These are phyloP conservation scores for Garrulus glandarius DNA, from an alignment of 2,797 vertebrate species.

Conservation along the genomic window DNA sequence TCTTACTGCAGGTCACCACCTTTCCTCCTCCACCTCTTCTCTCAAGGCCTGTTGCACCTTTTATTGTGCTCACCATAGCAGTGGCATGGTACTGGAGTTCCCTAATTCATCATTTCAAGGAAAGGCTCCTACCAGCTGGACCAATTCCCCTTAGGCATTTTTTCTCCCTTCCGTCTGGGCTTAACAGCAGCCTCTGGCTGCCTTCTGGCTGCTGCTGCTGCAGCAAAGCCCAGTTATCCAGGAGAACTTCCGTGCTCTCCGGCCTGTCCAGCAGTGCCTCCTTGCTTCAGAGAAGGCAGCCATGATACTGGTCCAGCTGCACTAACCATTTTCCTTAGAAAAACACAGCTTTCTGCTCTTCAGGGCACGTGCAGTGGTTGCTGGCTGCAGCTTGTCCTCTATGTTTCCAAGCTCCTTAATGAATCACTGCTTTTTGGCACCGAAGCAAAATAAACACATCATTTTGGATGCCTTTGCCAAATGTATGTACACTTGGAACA, in stretches of 20 bases:
- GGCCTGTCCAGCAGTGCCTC: not conserved
- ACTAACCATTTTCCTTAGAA: not conserved
- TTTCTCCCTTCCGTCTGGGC: accelerated
- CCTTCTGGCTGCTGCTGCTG: not conserved
- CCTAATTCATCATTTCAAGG: not conserved
- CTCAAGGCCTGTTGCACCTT: not conserved
- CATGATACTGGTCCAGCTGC: not conserved
- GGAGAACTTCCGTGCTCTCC: not conserved
- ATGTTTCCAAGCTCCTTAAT: constrained; percentile 31
- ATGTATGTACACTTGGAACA: not conserved
- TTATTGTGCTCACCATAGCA: not conserved
- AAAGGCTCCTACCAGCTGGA: not conserved
- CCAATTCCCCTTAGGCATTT: not conserved
- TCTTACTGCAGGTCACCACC: not conserved
- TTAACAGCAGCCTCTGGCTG: not conserved
- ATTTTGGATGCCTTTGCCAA: constrained; percentile 28
- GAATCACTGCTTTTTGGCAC: constrained; percentile 55
- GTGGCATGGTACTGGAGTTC: accelerated
- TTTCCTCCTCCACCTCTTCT: not conserved
- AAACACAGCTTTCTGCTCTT: constrained; percentile 20
- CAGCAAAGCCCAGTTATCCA: not conserved
- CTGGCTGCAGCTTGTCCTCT: constrained; percentile 6
- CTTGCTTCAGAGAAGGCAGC: not conserved
- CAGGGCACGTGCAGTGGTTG: not conserved
- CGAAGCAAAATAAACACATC: constrained; percentile 39